Conservation (phyloP, 2,888 invertebrate genomes). For the Mythimna loreyi region DNA sequence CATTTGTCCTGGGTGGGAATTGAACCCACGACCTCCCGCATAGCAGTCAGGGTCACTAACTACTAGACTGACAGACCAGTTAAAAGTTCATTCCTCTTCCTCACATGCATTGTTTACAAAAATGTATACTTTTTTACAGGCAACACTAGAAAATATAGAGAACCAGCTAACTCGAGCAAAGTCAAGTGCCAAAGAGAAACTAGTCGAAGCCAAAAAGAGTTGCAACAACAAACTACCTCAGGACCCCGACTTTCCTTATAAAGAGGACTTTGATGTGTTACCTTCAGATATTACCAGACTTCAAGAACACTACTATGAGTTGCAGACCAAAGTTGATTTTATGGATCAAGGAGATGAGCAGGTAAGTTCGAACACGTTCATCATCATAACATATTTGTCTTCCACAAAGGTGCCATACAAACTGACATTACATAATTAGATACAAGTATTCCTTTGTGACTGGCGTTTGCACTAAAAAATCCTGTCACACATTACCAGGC, state of each 20-base stretch:
- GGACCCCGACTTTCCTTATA: constrained; percentile 90
- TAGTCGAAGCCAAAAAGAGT: constrained; percentile 88
- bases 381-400: too few species aligned
- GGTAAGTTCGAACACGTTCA: neutral
- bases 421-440: too few species aligned
- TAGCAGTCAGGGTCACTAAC: too few species aligned
- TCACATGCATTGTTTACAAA: neutral
- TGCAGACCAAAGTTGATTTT: constrained; percentile 92
- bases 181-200: constrained; percentile 86
- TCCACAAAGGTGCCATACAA: too few species aligned
- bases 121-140: constrained; percentile 71
- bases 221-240: constrained; percentile 91
- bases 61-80: too few species aligned
- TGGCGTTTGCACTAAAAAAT: too few species aligned
- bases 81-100: too few species aligned
- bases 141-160: constrained; percentile 80
- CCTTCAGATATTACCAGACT: constrained; percentile 89
- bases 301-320: constrained; percentile 87
- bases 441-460: too few species aligned
- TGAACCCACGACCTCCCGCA: too few species aligned
- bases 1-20: too few species aligned
- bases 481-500: too few species aligned
- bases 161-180: constrained; percentile 73
- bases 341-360: constrained; percentile 91
- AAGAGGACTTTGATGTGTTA: constrained; percentile 87